Evolutionary conservation across 2,888 invertebrate species (phyloP), one percentile per base, ranked within the genome.

Genomic region (Epiblema foenella): DNA sequence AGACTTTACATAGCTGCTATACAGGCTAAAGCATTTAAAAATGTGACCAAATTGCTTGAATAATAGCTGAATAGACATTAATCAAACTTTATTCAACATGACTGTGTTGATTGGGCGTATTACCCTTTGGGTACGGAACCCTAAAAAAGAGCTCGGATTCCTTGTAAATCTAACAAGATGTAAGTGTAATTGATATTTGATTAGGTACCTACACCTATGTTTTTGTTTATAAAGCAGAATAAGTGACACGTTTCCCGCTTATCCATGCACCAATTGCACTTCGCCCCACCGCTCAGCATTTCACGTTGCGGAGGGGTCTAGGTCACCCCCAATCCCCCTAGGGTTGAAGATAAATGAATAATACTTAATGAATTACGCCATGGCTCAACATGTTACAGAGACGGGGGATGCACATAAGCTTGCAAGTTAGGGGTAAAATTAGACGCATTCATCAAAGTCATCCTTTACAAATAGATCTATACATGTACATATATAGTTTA

Each of bases 291-390:
- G 79, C 79, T 59, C 67, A 79, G 77, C 79, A 81, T 79, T 77
- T 77, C 73, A 74, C 73, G 73, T 76, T 46, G 37, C 62, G 78
- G 81, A 79, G 83, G 80, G 78, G 80, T 80, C 83, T 87, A 88
- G 84, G 83, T 83, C 81, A 80, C 85, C 85, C 85, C 83, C 75
- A 42, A n/a, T 54, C 60, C 57, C 73, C 56, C 20, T 70, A 77
- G 78, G 78, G 79, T 75, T 65, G 69, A 58, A 65, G 59, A 69
- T 69, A 66, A 77, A 75, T 77, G 76, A 74, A 79, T 79, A 80
- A 79, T 77, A 76, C 84, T 81, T 83, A 84, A 83, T 84, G 83
- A 83, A 83, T 83, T 83, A 80, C 78, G 77, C 75, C 66, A 73
- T 78, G 82, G 81, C 79, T 77, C 73, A 66, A 56, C 65, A 56